Conservation (phyloP, 2,113 vertebrate genomes). For the Malurus melanocephalus region DNA sequence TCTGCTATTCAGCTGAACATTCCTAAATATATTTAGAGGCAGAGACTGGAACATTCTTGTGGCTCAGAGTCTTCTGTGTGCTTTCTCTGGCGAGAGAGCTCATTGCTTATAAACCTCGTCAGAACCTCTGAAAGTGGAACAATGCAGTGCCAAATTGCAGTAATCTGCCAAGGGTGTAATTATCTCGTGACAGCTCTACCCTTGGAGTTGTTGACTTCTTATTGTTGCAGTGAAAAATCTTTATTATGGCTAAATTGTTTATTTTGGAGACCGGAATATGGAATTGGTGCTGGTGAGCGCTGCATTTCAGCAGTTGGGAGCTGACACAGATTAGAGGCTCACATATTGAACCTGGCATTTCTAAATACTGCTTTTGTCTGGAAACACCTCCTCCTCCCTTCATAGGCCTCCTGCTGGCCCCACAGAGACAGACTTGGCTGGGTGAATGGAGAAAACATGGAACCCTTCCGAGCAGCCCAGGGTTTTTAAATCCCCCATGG, state of each 20-base stretch:
- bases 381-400: not conserved
- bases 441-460: not conserved
- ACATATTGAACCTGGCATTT: slow-evolving; percentile 24
- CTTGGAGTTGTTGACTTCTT: slow-evolving; percentile 59
- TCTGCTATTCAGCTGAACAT: slow-evolving; percentile 1
- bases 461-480: not conserved
- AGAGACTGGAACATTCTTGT: slow-evolving; percentile 29
- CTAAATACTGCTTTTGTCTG: slow-evolving; percentile 15
- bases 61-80: not conserved
- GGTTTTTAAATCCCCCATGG: not conserved
- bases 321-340: slow-evolving; percentile 21
- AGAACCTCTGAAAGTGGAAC: slow-evolving; percentile 50
- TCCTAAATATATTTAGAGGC: slow-evolving; percentile 32
- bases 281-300: slow-evolving; percentile 9
- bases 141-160: slow-evolving; percentile 58
- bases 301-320: slow-evolving; percentile 21
- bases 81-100: slow-evolving; percentile 5
- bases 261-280: slow-evolving; percentile 44
- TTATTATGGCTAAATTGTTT: slow-evolving; percentile 59
- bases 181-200: slow-evolving; percentile 61
- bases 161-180: slow-evolving; percentile 58
- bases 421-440: not conserved
- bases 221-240: slow-evolving; percentile 63
- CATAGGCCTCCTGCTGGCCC: not conserved
- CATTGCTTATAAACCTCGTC: slow-evolving; percentile 46